Percentiles rank a stretch among this genome's conserved stretches.
Evolutionary conservation across 2,113 vertebrate species (phyloP).

Genomic region (Phyllostomus discolor): DNA sequence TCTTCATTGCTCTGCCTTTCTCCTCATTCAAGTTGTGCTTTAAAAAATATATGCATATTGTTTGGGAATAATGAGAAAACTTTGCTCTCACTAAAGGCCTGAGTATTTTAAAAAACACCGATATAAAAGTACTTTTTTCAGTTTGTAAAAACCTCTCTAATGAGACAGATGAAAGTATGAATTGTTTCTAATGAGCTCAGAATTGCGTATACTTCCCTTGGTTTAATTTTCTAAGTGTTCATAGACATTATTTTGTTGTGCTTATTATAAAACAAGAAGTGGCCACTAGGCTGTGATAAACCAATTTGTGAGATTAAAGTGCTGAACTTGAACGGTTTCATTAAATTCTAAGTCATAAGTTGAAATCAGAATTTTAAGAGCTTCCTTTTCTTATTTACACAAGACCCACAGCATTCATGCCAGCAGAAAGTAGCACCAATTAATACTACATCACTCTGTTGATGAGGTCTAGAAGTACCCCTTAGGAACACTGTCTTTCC

Average conservation of each 20-base stretch:
- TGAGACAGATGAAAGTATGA: conserved; percentile 85
- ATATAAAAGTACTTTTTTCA: conserved; percentile 79
- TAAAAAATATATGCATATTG: conserved; percentile 40
- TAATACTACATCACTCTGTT: neutral
- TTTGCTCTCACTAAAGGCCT: conserved; percentile 72
- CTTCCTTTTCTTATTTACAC: conserved; percentile 69
- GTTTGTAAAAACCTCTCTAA: conserved; percentile 83
- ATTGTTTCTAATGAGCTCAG: conserved; percentile 84
- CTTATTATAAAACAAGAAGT: conserved; percentile 85
- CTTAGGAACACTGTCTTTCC: neutral
- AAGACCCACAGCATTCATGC: conserved; percentile 1
- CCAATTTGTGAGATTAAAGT: conserved; percentile 85
- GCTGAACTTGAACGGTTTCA: conserved; percentile 82
- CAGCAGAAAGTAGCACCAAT: conserved; percentile 13
- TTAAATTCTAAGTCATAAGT: conserved; percentile 81
- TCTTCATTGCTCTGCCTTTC: conserved; percentile 48
- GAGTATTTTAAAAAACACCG: conserved; percentile 73
- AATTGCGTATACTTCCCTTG: conserved; percentile 79
- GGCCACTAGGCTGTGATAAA: conserved; percentile 86
- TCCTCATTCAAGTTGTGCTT: conserved; percentile 46
- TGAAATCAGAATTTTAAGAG: conserved; percentile 76
- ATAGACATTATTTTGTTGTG: conserved; percentile 83
- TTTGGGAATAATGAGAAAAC: conserved; percentile 75
- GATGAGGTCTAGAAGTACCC: neutral
- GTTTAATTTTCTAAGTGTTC: conserved; percentile 84